A percentile compares a stretch with the other conserved stretches of the same genome.
These are phyloP conservation scores for Ptiloglossa arizonensis DNA, from an alignment of 1,140 invertebrate genomes.

Conservation along the genomic window DNA sequence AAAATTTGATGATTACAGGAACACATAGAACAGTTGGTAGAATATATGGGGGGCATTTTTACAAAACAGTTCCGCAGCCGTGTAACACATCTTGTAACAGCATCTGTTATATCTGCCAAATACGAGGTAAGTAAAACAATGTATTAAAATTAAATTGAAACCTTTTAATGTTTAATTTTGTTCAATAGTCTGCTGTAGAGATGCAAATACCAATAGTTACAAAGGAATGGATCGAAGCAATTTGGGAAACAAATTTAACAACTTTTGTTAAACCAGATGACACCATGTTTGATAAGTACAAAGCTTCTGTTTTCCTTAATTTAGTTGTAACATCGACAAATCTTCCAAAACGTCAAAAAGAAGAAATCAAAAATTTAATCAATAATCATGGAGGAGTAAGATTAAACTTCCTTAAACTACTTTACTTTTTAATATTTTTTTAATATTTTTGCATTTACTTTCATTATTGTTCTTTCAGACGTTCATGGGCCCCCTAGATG, in stretches of 20 bases:
- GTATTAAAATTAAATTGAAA: constrained; percentile 15
- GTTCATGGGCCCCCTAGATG: constrained; percentile 75
- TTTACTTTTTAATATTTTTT: not conserved
- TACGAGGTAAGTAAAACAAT: constrained; percentile 83
- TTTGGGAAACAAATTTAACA: constrained; percentile 88
- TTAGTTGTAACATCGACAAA: constrained; percentile 91
- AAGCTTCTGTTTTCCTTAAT: constrained; percentile 91
- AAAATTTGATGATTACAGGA: constrained; percentile 79
- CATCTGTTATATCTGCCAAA: constrained; percentile 87
- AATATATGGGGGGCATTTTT: constrained; percentile 92
- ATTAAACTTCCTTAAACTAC: constrained; percentile 24
- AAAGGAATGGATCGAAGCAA: constrained; percentile 89
- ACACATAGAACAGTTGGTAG: constrained; percentile 86
- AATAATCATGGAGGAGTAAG: constrained; percentile 88
- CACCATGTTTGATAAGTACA: constrained; percentile 85
- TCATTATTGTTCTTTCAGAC: constrained; percentile 58
- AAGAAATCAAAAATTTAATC: constrained; percentile 87
- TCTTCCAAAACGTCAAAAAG: constrained; percentile 85
- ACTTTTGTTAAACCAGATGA: constrained; percentile 86
- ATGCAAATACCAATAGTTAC: constrained; percentile 88
- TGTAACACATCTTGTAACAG: constrained; percentile 92
- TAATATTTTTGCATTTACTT: constrained; percentile 1
- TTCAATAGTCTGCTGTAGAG: constrained; percentile 86
- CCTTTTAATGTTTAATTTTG: constrained; percentile 41
- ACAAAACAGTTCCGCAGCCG: constrained; percentile 86